A percentile compares a stretch with the other conserved stretches of the same genome.
phyloP scores from a whole-genome alignment of 2,888 invertebrate genomes.

The Meiosimyza platycephala region DNA sequence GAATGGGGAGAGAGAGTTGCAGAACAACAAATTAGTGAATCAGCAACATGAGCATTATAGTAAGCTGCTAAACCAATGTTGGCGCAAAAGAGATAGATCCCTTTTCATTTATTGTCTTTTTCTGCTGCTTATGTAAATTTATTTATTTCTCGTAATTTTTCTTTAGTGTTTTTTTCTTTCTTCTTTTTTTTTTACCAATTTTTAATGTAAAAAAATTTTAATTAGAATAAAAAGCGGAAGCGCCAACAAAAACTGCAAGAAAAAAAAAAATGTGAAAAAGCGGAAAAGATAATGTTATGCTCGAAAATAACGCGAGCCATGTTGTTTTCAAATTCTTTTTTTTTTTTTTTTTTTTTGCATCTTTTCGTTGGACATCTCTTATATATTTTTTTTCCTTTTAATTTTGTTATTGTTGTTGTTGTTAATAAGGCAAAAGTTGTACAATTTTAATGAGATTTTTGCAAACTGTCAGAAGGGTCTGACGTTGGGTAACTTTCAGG shows the following conservation, averaged over 20 bases:
- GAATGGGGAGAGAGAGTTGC: neutral
- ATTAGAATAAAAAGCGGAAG: constrained; percentile 53
- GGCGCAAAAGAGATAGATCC: constrained; percentile 50
- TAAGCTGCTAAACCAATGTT: no score
- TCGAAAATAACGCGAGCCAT: constrained; percentile 2
- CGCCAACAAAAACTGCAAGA: constrained; percentile 28
- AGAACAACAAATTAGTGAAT: neutral
- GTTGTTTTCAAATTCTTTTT: constrained; percentile 21
- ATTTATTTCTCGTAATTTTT: constrained; percentile 62
- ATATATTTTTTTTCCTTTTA: constrained; percentile 37
- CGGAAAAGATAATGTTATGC: constrained; percentile 4
- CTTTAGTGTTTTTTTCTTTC: constrained; percentile 52
- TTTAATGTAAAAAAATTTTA: constrained; percentile 53
- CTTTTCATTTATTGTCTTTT: constrained; percentile 61
- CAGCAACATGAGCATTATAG: no score
- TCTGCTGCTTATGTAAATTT: constrained; percentile 59
- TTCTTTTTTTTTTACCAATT: constrained; percentile 46
- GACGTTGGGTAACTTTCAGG: constrained; percentile 55
- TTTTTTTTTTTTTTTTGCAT: constrained; percentile 39
- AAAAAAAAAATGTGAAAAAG: constrained; percentile 28
- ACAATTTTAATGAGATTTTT: constrained; percentile 57
- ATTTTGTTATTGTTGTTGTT: constrained; percentile 42
- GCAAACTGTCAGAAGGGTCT: constrained; percentile 25
- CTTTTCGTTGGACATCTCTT: neutral
- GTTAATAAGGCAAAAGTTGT: constrained; percentile 59